Evolutionary conservation across 1,140 invertebrate genomes (phyloP).

Genomic region (Orchestia grillus): DNA sequence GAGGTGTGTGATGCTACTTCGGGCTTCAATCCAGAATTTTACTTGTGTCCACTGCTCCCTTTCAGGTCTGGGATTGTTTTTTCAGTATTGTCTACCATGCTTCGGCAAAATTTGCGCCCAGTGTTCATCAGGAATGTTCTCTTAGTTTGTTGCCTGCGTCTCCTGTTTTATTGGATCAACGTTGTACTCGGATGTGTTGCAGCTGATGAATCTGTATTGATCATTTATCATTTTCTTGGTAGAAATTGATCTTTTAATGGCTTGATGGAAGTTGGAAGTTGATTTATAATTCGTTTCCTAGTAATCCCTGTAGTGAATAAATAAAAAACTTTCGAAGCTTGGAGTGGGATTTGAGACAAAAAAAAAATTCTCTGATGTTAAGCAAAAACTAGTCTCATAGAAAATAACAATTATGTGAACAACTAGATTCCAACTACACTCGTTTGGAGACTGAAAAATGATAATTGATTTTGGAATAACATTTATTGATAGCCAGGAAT

Average conservation of each 20-base stretch:
- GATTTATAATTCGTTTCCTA: neutral
- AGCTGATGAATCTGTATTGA: neutral
- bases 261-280: neutral
- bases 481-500: too few relatives aligned
- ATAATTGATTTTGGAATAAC: too few relatives aligned
- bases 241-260: neutral
- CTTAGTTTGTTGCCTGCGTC: neutral
- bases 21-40: neutral
- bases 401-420: too few relatives aligned
- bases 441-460: too few relatives aligned
- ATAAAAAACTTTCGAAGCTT: neutral
- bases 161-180: neutral
- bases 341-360: neutral
- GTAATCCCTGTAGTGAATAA: neutral
- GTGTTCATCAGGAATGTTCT: neutral
- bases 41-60: too few relatives aligned
- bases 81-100: too few relatives aligned
- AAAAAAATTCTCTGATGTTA: neutral
- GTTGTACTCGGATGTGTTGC: neutral
- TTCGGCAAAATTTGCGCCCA: neutral
- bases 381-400: too few relatives aligned
- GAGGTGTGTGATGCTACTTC: constrained; percentile 59
- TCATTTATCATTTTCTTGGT: neutral
- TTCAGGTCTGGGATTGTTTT: too few relatives aligned
- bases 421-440: too few relatives aligned